Percentiles rank a stretch among this genome's conserved stretches.
These are phyloP conservation scores for Julus scanicus DNA, from an alignment of 2,888 invertebrate genomes.

Conservation along the genomic window DNA sequence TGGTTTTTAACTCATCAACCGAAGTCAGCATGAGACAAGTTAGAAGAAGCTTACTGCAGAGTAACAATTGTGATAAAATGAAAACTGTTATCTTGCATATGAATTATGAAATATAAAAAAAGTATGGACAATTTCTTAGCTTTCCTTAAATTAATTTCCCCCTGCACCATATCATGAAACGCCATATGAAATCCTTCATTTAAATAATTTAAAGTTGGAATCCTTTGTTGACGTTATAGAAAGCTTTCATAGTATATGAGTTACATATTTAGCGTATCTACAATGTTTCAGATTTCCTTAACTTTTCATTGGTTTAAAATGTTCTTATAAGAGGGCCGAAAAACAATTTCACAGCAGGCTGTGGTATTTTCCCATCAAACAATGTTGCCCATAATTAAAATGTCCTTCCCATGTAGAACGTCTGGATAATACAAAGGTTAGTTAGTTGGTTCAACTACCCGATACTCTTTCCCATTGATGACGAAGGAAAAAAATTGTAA, in stretches of 20 bases:
- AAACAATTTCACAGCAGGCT: slow-evolving; percentile 38
- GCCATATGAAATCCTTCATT: neutral
- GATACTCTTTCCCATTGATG: neutral
- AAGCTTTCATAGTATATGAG: neutral
- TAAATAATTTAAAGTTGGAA: neutral
- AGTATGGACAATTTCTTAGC: slow-evolving; percentile 24
- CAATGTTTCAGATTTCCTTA: neutral
- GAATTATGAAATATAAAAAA: slow-evolving; percentile 17
- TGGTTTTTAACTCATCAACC: neutral
- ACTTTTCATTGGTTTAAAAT: slow-evolving; percentile 5
- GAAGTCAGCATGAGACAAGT: neutral
- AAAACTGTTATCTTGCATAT: neutral
- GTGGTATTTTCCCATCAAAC: slow-evolving; percentile 39
- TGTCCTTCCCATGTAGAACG: slow-evolving; percentile 5
- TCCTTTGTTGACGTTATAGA: neutral
- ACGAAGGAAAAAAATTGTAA: neutral
- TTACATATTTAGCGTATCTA: neutral
- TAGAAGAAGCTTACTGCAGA: neutral
- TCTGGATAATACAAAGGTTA: slow-evolving; percentile 1
- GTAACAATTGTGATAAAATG: slow-evolving; percentile 10
- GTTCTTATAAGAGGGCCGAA: neutral
- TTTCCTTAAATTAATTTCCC: neutral
- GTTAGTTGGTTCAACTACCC: slow-evolving; percentile 16
- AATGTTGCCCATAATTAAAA: slow-evolving; percentile 36
- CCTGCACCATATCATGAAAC: neutral